Evolutionary conservation across 1,140 invertebrate species (phyloP).

Genomic region (Drosophila nikananu): DNA sequence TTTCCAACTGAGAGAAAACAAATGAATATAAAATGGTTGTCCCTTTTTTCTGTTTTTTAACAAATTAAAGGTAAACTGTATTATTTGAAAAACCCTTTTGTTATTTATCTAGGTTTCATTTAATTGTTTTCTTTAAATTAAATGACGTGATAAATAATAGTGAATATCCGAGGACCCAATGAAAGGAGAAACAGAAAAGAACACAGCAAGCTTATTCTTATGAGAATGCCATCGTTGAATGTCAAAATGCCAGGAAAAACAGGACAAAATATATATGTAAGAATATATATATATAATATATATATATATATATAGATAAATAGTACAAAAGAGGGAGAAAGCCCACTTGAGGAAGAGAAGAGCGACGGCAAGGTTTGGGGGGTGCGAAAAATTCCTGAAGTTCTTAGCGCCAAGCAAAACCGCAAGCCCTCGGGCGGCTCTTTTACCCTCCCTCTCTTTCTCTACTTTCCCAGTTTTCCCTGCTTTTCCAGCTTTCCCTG

Average conservation of each 20-base stretch:
- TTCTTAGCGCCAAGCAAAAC: slow-evolving; percentile 65
- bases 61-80: too few relatives aligned
- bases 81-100: too few relatives aligned
- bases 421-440: slow-evolving; percentile 41
- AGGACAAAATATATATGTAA: not conserved
- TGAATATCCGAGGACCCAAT: not conserved
- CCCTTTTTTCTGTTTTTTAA: too few relatives aligned
- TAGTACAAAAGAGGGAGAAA: slow-evolving; percentile 18
- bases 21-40: too few relatives aligned
- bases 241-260: slow-evolving; percentile 57
- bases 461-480: not conserved
- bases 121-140: not conserved
- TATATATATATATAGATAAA: slow-evolving; percentile 19
- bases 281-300: slow-evolving; percentile 10
- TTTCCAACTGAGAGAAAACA: not conserved
- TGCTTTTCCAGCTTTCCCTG: not conserved
- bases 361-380: not conserved
- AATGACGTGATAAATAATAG: not conserved
- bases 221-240: slow-evolving; percentile 55
- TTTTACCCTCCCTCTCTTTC: too few relatives aligned
- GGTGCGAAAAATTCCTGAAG: slow-evolving; percentile 59
- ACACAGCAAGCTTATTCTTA: slow-evolving; percentile 60
- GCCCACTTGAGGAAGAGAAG: not conserved
- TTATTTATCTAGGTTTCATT: too few relatives aligned
- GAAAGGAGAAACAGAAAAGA: not conserved